A percentile compares a stretch with the other conserved stretches of the same genome.
Conservation (phyloP, 2,888 invertebrate genomes). For the Aporophyla lueneburgensis region DNA sequence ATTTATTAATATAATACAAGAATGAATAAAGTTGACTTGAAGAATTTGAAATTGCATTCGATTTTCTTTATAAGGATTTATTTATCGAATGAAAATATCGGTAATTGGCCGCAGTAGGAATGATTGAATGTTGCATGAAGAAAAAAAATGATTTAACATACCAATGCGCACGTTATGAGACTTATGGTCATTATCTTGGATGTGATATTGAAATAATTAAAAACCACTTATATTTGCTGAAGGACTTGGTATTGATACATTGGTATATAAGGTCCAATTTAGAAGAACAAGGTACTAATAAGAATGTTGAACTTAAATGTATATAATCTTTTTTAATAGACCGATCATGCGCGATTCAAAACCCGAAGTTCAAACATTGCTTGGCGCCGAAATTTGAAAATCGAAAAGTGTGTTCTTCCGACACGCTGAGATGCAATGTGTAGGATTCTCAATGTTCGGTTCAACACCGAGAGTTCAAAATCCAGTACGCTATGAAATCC, state of each 20-base stretch:
- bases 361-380: too few species aligned
- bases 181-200: slow-evolving; percentile 17
- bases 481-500: too few species aligned
- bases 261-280: neutral
- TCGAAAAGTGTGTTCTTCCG: too few species aligned
- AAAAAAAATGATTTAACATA: slow-evolving; percentile 11
- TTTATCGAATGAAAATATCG: slow-evolving; percentile 45
- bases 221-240: neutral
- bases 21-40: slow-evolving; percentile 32
- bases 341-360: too few species aligned
- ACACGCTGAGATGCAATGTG: too few species aligned
- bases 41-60: slow-evolving; percentile 43
- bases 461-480: too few species aligned
- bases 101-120: slow-evolving; percentile 34
- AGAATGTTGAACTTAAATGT: neutral
- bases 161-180: slow-evolving; percentile 8
- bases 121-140: slow-evolving; percentile 30
- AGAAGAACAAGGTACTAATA: neutral
- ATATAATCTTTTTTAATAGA: neutral
- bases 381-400: too few species aligned
- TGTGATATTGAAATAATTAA: slow-evolving; percentile 43
- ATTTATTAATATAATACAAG: slow-evolving; percentile 19
- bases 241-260: neutral
- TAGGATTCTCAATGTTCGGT: too few species aligned
- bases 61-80: slow-evolving; percentile 51